Conservation (phyloP, 2,113 vertebrate genomes). For the Pterocles orientalis region DNA sequence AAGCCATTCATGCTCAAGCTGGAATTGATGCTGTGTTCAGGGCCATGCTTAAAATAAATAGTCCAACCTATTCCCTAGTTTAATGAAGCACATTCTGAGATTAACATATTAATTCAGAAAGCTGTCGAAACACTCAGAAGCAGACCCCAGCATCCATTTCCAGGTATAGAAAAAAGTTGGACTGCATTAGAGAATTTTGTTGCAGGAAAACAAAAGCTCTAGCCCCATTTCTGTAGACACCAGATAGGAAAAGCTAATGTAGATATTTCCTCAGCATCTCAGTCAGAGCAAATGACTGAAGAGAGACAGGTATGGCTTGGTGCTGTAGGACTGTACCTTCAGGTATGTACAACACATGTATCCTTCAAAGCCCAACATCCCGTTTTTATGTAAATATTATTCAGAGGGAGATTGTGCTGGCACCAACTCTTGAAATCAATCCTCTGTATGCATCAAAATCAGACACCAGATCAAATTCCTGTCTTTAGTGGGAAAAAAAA, state of each 20-base stretch:
- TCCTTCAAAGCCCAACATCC: background rate
- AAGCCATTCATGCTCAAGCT: background rate
- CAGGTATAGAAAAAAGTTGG: background rate
- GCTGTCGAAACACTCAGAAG: background rate
- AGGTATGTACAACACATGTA: background rate
- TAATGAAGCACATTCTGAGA: background rate
- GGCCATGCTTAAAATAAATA: background rate
- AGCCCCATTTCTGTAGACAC: background rate
- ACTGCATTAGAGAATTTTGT: background rate
- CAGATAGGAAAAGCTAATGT: background rate
- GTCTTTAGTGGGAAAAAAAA: background rate
- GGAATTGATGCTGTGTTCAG: background rate
- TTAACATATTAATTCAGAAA: background rate
- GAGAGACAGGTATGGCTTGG: background rate
- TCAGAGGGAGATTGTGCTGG: background rate
- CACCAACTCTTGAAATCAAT: background rate
- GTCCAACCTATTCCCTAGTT: background rate
- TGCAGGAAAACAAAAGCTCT: background rate
- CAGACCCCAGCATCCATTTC: background rate
- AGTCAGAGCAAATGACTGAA: background rate
- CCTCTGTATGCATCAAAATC: background rate
- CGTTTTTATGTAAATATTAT: background rate
- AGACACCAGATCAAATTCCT: background rate
- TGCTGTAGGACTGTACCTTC: background rate
- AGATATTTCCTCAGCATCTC: background rate